Conservation (phyloP, 23 tunicate species). For the Trididemnum clinides region DNA sequence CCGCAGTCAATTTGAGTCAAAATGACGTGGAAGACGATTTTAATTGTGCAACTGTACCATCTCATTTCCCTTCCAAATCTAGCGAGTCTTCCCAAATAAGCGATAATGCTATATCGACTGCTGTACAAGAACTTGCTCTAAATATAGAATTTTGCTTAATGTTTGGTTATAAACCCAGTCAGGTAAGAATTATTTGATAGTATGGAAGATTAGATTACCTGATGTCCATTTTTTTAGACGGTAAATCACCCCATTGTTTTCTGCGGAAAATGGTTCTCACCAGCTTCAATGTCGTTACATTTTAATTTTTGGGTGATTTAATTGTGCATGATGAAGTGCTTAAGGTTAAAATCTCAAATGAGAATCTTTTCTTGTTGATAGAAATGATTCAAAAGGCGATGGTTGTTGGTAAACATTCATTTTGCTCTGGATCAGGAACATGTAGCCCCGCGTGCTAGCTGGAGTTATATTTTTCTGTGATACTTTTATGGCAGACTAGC, state of each 20-base stretch:
- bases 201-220: neutral
- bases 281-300: too few relatives aligned
- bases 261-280: too few relatives aligned
- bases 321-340: too few relatives aligned
- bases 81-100: neutral
- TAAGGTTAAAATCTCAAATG: too few relatives aligned
- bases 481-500: too few relatives aligned
- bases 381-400: too few relatives aligned
- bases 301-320: too few relatives aligned
- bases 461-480: too few relatives aligned
- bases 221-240: neutral
- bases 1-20: too few relatives aligned
- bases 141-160: constrained; percentile 88
- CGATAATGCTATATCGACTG: neutral
- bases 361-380: too few relatives aligned
- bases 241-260: neutral
- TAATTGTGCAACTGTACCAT: neutral
- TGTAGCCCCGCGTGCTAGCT: neutral
- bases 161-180: constrained; percentile 66
- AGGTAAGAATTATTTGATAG: constrained; percentile 41
- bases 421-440: too few relatives aligned
- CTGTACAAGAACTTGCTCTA: constrained; percentile 57
- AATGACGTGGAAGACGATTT: neutral
- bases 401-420: too few relatives aligned
- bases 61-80: neutral